phyloP scores from a whole-genome alignment of 37 sponge, comb jelly and placozoan species.

The Agelas oroides region DNA sequence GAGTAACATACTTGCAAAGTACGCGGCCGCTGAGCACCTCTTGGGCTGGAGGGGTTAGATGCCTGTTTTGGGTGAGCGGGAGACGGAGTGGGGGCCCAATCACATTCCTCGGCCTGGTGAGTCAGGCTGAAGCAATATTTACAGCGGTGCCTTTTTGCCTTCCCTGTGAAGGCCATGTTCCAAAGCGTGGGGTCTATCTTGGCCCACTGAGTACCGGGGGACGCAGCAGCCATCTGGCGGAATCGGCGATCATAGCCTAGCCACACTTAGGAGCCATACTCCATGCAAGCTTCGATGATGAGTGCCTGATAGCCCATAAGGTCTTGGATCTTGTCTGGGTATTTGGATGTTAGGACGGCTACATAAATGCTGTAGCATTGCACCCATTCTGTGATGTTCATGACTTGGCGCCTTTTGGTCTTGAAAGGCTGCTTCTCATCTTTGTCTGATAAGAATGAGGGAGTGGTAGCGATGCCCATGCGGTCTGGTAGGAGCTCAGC shows the following conservation, averaged over 20 bases:
- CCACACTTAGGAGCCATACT: conserved; percentile 26
- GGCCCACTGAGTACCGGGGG: neutral
- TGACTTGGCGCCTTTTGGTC: conserved; percentile 1
- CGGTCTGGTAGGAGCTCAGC: conserved; percentile 6
- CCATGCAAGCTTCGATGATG: conserved; percentile 2
- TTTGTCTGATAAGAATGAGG: neutral
- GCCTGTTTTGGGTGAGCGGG: too few species aligned
- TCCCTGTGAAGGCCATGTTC: conserved; percentile 26
- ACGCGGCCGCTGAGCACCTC: neutral
- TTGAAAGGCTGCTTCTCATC: conserved; percentile 11
- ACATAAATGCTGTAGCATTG: conserved; percentile 9
- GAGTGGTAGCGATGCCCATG: too few species aligned
- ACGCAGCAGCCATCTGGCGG: conserved; percentile 18
- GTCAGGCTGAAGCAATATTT: conserved; percentile 33
- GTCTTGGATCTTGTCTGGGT: neutral
- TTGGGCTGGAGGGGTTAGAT: neutral
- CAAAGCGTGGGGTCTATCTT: conserved; percentile 5
- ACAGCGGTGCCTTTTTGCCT: conserved; percentile 10
- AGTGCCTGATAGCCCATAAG: neutral
- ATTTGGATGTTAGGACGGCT: neutral
- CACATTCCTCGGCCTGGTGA: conserved; percentile 11
- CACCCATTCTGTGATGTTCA: neutral
- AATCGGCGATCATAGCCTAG: conserved; percentile 22
- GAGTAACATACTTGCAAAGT: neutral
- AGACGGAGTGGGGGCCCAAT: neutral